These are phyloP conservation scores for Haliclystus octoradiatus DNA, from an alignment of 30 jellyfish, hydroid and myxozoan genomes.

Conservation along the genomic window DNA sequence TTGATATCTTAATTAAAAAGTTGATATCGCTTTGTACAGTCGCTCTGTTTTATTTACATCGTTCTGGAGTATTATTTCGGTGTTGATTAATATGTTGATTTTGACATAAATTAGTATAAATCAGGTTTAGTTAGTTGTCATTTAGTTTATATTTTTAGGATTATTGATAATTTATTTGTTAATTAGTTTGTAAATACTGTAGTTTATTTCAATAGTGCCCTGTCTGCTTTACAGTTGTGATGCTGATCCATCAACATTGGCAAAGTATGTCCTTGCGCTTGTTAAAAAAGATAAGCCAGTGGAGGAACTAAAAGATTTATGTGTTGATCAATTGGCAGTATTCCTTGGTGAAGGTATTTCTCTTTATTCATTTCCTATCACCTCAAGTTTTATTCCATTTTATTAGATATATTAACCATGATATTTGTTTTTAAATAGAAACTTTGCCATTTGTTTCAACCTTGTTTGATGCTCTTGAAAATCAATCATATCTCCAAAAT, in stretches of 20 bases:
- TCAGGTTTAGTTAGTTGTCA: too few species aligned
- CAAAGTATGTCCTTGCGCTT: conserved; percentile 91
- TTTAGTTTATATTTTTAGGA: neutral
- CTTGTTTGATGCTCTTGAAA: conserved; percentile 54
- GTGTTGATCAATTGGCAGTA: conserved; percentile 92
- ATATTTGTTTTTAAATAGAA: conserved; percentile 25
- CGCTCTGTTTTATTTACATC: too few species aligned
- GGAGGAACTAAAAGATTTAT: conserved; percentile 70
- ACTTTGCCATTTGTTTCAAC: conserved; percentile 71
- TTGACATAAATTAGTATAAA: too few species aligned
- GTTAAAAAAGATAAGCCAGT: conserved; percentile 73
- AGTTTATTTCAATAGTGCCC: too few species aligned
- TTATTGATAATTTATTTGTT: neutral
- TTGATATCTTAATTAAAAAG: too few species aligned
- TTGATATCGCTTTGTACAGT: too few species aligned
- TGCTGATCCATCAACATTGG: conserved; percentile 99
- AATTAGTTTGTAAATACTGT: too few species aligned
- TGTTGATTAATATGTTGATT: too few species aligned
- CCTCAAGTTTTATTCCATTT: too few species aligned
- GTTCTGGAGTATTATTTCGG: too few species aligned
- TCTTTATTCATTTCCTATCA: too few species aligned
- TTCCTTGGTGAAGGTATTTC: conserved; percentile 95
- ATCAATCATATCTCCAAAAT: conserved; percentile 50
- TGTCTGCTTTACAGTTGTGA: conserved; percentile 91
- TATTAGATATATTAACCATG: too few species aligned